A percentile compares a stretch with the other conserved stretches of the same genome.
These are phyloP conservation scores for Druon quercuslanigerum DNA, from an alignment of 1,140 invertebrate genomes.

Conservation along the genomic window DNA sequence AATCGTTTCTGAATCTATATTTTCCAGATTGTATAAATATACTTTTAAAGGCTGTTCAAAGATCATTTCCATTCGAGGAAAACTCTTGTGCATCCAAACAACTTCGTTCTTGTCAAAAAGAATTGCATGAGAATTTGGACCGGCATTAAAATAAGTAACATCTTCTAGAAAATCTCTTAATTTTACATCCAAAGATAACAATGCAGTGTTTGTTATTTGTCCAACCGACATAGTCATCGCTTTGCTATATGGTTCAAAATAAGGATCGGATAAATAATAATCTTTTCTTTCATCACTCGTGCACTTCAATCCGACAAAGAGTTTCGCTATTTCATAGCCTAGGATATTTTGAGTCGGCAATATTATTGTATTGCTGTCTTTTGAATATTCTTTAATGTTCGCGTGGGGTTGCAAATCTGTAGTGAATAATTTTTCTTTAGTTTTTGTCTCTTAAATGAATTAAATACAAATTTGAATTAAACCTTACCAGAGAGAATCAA, in stretches of 20 bases:
- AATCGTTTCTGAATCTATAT: constrained; percentile 59
- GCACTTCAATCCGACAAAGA: constrained; percentile 69
- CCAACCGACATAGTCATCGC: constrained; percentile 67
- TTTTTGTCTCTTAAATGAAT: neutral
- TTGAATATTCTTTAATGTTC: constrained; percentile 54
- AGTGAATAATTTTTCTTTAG: constrained; percentile 15
- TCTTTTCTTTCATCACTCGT: constrained; percentile 62
- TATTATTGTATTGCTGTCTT: constrained; percentile 61
- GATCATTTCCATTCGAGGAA: constrained; percentile 68
- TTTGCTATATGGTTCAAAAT: constrained; percentile 71
- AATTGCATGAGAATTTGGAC: constrained; percentile 59
- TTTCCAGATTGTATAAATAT: constrained; percentile 69
- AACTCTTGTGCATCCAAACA: constrained; percentile 72
- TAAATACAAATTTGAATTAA: constrained; percentile 8
- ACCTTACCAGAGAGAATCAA: constrained; percentile 65
- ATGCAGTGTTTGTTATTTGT: constrained; percentile 63
- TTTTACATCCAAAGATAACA: constrained; percentile 68
- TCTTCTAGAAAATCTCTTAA: constrained; percentile 69
- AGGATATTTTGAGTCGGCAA: constrained; percentile 70
- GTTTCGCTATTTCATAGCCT: constrained; percentile 69
- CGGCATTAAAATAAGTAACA: constrained; percentile 70
- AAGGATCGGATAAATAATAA: constrained; percentile 71
- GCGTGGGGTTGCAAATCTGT: constrained; percentile 60
- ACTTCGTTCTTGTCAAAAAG: constrained; percentile 69
- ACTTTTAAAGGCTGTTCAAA: constrained; percentile 69